phyloP scores from a whole-genome alignment of 2,113 vertebrate species.

The Tyrannus savana region DNA sequence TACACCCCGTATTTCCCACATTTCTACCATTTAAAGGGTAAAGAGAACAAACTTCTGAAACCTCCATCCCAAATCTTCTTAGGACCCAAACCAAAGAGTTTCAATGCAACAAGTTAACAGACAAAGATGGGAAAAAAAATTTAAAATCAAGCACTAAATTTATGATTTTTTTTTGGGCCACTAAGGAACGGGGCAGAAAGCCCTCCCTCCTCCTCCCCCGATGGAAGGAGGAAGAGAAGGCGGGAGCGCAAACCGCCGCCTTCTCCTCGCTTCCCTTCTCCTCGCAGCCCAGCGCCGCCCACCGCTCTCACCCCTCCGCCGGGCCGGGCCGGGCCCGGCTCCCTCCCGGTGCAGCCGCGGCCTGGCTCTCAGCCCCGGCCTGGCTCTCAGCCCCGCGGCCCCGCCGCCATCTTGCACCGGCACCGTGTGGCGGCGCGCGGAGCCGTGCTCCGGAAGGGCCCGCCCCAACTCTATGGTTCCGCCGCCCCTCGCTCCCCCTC shows the following conservation, averaged over 20 bases:
- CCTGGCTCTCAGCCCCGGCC: not conserved
- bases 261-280: not conserved
- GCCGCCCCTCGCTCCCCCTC: not conserved
- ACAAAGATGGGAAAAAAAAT: fast-evolving
- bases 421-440: not conserved
- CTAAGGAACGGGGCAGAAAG: not conserved
- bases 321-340: not conserved
- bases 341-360: not conserved
- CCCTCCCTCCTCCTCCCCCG: not conserved
- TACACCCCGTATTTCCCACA: not conserved
- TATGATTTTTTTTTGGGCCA: not conserved
- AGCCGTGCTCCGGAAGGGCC: not conserved
- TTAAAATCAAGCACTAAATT: not conserved
- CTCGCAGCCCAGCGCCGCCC: not conserved
- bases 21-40: not conserved
- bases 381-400: not conserved
- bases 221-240: not conserved
- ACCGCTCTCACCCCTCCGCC: not conserved
- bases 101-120: not conserved
- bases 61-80: not conserved
- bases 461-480: fast-evolving
- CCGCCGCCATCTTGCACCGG: constrained; percentile 25
- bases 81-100: not conserved
- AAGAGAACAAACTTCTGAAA: not conserved
- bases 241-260: not conserved